Evolutionary conservation across 2,797 vertebrate genomes (phyloP).

Genomic region (Leucoraja ocellata): DNA sequence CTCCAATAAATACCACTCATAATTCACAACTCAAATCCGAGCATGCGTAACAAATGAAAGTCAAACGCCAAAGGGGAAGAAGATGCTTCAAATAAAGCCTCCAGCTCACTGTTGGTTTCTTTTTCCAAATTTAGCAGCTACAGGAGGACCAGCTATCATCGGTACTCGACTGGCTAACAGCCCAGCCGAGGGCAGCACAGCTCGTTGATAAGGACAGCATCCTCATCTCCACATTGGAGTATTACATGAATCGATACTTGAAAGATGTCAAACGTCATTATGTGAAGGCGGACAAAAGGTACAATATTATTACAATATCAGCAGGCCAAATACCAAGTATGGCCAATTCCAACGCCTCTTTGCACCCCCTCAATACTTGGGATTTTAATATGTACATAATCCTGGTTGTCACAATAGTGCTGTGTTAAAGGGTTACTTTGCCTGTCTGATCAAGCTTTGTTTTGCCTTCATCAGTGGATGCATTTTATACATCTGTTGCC

Average conservation of each 20-base stretch:
- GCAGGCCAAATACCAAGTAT: background rate
- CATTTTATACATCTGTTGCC: no score
- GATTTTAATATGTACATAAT: background rate
- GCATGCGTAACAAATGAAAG: background rate
- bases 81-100: background rate
- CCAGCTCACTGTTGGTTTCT: background rate
- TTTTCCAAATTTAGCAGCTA: conserved; percentile 64
- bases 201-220: conserved; percentile 89
- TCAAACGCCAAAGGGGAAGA: background rate
- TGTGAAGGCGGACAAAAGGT: conserved; percentile 92
- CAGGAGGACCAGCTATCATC: conserved; percentile 89
- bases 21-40: background rate
- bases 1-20: background rate
- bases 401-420: background rate
- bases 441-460: background rate
- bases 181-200: conserved; percentile 88
- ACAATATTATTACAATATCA: conserved; percentile 39
- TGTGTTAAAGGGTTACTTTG: background rate
- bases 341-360: background rate
- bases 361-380: no score
- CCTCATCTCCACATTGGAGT: conserved; percentile 84
- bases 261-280: conserved; percentile 91
- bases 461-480: no score
- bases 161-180: conserved; percentile 87
- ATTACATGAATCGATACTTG: conserved; percentile 81